Percentiles rank a stretch among this genome's conserved stretches.
phyloP scores from a whole-genome alignment of 2,888 invertebrate genomes.

The Cataglyphis albicans region DNA sequence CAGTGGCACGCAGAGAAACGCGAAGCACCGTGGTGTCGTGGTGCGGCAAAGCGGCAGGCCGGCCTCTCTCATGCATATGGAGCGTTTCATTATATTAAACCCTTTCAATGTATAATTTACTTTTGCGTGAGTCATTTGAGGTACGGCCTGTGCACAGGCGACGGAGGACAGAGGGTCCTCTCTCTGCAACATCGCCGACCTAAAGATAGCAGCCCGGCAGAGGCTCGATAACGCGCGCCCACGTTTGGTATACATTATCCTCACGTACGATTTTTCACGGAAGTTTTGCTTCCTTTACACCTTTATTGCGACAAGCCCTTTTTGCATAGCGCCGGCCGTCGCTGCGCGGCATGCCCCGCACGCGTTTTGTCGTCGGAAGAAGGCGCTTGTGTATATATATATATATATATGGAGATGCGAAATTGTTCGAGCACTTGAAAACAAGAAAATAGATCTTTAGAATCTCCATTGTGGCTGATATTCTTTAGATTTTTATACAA shows the following conservation, averaged over 20 bases:
- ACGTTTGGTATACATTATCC: constrained; percentile 80
- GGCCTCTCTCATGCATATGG: constrained; percentile 88
- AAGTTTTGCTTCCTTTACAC: constrained; percentile 79
- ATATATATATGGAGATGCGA: neutral
- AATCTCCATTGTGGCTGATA: neutral
- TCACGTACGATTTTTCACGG: constrained; percentile 81
- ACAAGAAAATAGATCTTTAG: neutral
- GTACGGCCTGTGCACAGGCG: constrained; percentile 74
- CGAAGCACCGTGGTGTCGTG: constrained; percentile 73
- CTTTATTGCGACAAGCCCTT: constrained; percentile 80
- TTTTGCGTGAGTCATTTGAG: constrained; percentile 89
- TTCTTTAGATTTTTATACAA: neutral
- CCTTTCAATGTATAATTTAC: constrained; percentile 90
- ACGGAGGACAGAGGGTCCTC: constrained; percentile 65
- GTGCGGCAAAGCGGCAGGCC: constrained; percentile 79
- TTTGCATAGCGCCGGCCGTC: constrained; percentile 66
- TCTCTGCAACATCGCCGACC: constrained; percentile 69
- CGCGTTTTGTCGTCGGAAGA: constrained; percentile 32
- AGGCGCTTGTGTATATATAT: neutral
- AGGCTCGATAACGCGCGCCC: constrained; percentile 65
- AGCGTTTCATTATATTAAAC: constrained; percentile 90
- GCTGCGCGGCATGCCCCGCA: constrained; percentile 4
- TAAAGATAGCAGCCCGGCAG: constrained; percentile 70
- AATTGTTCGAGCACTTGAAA: neutral
- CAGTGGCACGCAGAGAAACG: constrained; percentile 80